phyloP scores from a whole-genome alignment of 2,797 vertebrate genomes.

The Cyclopterus lumpus region DNA sequence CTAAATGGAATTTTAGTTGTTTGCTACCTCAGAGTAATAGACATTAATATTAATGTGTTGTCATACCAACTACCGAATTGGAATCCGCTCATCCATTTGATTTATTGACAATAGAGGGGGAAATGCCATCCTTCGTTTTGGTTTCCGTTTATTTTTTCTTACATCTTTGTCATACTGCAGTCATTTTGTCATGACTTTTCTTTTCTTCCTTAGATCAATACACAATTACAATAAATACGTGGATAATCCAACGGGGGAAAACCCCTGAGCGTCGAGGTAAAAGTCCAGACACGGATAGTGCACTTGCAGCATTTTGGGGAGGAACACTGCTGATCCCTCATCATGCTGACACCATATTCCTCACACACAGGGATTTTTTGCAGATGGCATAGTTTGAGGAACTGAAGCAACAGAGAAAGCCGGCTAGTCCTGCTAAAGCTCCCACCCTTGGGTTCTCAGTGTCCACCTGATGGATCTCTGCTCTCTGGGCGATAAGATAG shows the following conservation, averaged over 20 bases:
- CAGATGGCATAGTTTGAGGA: conserved; percentile 2
- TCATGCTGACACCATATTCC: not conserved
- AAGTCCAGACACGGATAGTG: not conserved
- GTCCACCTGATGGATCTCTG: conserved; percentile 22
- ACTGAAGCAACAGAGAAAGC: not conserved
- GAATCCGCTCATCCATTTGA: conserved; percentile 21
- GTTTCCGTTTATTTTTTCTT: not conserved
- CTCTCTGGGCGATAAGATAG: conserved; percentile 11
- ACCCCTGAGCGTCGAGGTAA: not conserved
- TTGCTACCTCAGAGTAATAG: conserved; percentile 15
- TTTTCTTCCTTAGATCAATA: not conserved
- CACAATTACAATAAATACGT: not conserved
- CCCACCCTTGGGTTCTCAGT: not conserved
- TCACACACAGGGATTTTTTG: not conserved
- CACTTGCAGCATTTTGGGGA: not conserved
- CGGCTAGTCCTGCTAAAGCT: not conserved
- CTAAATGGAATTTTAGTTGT: conserved; percentile 46
- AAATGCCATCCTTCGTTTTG: not conserved
- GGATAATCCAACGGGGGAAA: conserved; percentile 1
- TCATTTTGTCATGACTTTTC: too few species aligned
- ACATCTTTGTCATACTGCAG: not conserved
- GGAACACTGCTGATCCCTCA: not conserved
- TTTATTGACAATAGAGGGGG: conserved; percentile 4
- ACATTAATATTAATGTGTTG: conserved; percentile 48
- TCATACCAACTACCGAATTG: conserved; percentile 35